Conservation (phyloP, 2,797 vertebrate genomes). For the Craterocephalus amniculus region DNA sequence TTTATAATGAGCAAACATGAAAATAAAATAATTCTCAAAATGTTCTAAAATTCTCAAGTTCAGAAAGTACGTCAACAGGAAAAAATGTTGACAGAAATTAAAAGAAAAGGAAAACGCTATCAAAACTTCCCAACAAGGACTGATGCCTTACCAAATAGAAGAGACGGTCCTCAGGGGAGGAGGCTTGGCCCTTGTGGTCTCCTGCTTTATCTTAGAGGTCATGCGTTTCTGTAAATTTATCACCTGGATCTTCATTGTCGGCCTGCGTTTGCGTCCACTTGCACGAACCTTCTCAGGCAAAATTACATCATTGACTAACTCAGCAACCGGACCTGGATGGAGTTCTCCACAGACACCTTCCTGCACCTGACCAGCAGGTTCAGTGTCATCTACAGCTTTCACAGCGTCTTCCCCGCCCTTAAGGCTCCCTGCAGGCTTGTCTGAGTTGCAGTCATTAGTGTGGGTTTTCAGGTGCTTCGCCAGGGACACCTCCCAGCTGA, state of each 20-base stretch:
- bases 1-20: no score
- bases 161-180: conserved; percentile 31
- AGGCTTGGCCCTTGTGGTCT: conserved; percentile 6
- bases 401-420: not conserved
- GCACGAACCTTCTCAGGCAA: conserved; percentile 53
- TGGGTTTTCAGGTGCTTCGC: conserved; percentile 69
- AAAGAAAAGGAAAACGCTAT: not conserved
- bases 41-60: no score
- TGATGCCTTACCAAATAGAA: conserved; percentile 50
- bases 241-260: conserved; percentile 72
- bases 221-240: conserved; percentile 65
- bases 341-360: not conserved
- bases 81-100: not conserved
- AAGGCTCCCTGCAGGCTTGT: not conserved
- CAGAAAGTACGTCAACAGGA: not conserved
- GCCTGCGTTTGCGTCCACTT: conserved; percentile 67
- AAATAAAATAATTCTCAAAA: no score
- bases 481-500: conserved; percentile 65
- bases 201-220: conserved; percentile 44
- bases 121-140: no score
- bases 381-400: conserved; percentile 1
- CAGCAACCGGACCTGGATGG: not conserved
- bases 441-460: not conserved
- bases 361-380: not conserved
- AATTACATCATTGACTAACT: not conserved